Evolutionary conservation across 2,797 vertebrate species (phyloP), one percentile per base, ranked within the genome.

Genomic region (Alfaro cultratus): DNA sequence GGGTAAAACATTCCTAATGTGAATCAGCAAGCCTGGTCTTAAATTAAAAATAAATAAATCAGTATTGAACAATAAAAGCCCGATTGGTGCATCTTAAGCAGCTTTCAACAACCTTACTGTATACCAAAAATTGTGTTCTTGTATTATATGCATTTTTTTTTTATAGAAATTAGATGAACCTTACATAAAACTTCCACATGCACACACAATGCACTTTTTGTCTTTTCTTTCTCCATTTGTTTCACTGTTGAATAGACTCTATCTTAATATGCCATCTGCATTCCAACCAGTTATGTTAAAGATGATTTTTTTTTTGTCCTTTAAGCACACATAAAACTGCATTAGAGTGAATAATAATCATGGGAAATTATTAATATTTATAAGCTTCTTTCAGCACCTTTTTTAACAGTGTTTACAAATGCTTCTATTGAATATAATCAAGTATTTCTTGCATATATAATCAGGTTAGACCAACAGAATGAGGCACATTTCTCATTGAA

Each of bases 391-490:
- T 83, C 89, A 87, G 81, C 87, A 90, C 78, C 31, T 62, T 62
- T 88, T 49, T 47, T 1, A 87, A 88, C 87, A 87, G 84, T 93
- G 89, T 94, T 94, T 92, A 94, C 90, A 94, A 88, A 87, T 85
- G 78, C 80, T 90, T 86, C 82, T 79, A 83, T 80, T 88, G 70
- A 80, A 86, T 83, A 73, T 87, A 86, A 79, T 76, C 64, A 74
- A 84, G 77, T 73, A 53, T 86, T 86, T 85, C 80, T 82, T 82
- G 80, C 82, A 60, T 89, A 41, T 89, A 85, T 88, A 83, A 89
- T 90, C 88, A 92, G 88, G 89, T 91, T 77, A 89, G 87, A 89
- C 68, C 84, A 85, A 77, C 76, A 82, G 85, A 91, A 90, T 90
- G 90, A 92, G 83, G 85, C 81, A 55, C 77, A 76, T 81, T 75